Evolutionary conservation across 2,113 vertebrate genomes (phyloP), one percentile per base, ranked within the genome.

Genomic region (Takifugu bimaculatus): DNA sequence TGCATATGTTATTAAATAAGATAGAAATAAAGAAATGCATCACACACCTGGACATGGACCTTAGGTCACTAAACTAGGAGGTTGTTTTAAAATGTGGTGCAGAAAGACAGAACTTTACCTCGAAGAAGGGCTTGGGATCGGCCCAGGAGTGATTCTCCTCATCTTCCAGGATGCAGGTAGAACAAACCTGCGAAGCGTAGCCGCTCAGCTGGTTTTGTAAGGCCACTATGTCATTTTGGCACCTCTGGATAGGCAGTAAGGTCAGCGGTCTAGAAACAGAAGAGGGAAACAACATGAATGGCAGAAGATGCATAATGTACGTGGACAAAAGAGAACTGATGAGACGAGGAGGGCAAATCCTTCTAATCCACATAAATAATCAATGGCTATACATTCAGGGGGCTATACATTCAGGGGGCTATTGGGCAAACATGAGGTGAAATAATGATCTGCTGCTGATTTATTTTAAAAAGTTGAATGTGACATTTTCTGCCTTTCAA

Each of bases 131-230:
- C 88, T 95, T 96, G 80, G 68, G 89, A 88, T 98, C 95, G 57
- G 91, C 88, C 96, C 96, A 97, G 82, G 92, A 87, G 88, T 98
- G 94, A 89, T 94, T 95, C 81, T 99, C 95, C 25, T 94, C 92
- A 57, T 98, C 96, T 72, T 96, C 94, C 63, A 99, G 91, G 88
- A 98, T 90, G 83, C 93, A 93, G 75, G 92, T 91, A 82, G 90
- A 86, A 84, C 95, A 98, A 79, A 94, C 85, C 77, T 91, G 92
- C 85, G 94, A 5, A 81, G 93, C 95, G 91, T 99, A 95, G 88
- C 90, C 84, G 0, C 82, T 93, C 87, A 98, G 80, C 88, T 95
- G 94, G 71, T 92, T 89, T 85, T 90, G 93, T 49, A 96, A 79
- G 60, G 88, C 76, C 49, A 51, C 91, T 75, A 90, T 90, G 82